These are phyloP conservation scores for Drymonia ruficornis DNA, from an alignment of 2,888 invertebrate genomes.

Conservation along the genomic window DNA sequence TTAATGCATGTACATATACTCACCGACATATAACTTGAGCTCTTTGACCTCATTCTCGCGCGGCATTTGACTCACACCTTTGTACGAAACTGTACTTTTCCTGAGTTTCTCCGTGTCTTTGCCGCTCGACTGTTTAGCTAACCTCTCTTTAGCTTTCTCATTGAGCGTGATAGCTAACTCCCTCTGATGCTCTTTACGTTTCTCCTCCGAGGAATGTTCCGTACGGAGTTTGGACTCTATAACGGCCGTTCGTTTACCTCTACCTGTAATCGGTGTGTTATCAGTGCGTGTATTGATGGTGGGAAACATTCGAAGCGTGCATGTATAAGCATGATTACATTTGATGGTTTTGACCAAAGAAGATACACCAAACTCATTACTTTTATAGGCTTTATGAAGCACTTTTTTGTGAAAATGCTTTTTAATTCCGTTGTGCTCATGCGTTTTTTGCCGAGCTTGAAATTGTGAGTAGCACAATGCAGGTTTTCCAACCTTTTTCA, in stretches of 20 bases:
- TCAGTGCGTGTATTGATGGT: background rate
- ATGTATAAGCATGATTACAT: slow-evolving; percentile 5
- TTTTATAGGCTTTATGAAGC: too few species aligned
- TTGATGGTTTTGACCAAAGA: slow-evolving; percentile 1
- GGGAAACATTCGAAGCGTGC: slow-evolving; percentile 5
- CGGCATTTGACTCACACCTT: slow-evolving; percentile 96
- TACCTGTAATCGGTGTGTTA: slow-evolving; percentile 60
- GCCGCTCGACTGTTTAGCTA: slow-evolving; percentile 94
- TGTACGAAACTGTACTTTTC: slow-evolving; percentile 98
- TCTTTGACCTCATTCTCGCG: slow-evolving; percentile 96
- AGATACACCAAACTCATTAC: background rate
- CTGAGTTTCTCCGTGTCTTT: slow-evolving; percentile 95
- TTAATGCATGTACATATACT: too few species aligned
- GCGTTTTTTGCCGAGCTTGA: too few species aligned
- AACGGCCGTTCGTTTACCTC: slow-evolving; percentile 94
- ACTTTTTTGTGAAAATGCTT: too few species aligned
- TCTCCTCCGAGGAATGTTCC: slow-evolving; percentile 98
- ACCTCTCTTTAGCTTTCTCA: slow-evolving; percentile 95
- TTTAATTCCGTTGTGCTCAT: too few species aligned
- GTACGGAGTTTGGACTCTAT: slow-evolving; percentile 96
- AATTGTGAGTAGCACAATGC: too few species aligned
- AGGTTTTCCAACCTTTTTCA: too few species aligned
- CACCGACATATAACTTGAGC: slow-evolving; percentile 97
- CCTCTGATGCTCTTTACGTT: slow-evolving; percentile 97
- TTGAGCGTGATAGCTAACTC: slow-evolving; percentile 96